These are phyloP conservation scores for Trachelus troglodyta DNA, from an alignment of 2,888 invertebrate genomes.

Conservation along the genomic window DNA sequence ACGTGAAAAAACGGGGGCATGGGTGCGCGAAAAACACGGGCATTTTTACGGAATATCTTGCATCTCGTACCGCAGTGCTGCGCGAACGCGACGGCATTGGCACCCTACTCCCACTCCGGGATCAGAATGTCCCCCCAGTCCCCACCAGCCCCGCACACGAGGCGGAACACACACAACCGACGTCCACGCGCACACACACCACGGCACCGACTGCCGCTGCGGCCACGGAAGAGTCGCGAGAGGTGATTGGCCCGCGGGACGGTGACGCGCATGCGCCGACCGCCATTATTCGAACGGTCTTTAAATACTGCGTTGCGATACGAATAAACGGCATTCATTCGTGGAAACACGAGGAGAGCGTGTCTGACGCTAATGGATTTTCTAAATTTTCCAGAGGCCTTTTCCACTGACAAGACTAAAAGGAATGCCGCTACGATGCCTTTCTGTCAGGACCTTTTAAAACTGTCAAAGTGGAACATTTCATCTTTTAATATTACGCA, in stretches of 20 bases:
- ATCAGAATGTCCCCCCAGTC: neutral
- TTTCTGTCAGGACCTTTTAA: neutral
- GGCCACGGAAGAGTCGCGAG: neutral
- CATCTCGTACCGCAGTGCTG: conserved; percentile 45
- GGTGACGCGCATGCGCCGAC: neutral
- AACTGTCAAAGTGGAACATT: neutral
- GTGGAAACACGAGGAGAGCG: neutral
- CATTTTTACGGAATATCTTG: conserved; percentile 47
- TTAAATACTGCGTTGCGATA: neutral
- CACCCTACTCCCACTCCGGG: neutral
- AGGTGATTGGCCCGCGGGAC: neutral
- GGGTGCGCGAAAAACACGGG: conserved; percentile 42
- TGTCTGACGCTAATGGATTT: neutral
- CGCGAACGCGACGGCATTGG: neutral
- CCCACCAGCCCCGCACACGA: neutral
- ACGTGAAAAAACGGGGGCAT: conserved; percentile 46
- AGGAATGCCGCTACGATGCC: neutral
- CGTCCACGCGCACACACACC: neutral
- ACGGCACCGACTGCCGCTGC: neutral
- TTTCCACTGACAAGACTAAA: neutral
- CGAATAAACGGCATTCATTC: neutral
- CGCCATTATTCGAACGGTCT: neutral
- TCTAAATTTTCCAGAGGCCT: neutral
- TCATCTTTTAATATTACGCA: neutral
- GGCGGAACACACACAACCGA: neutral